These are phyloP conservation scores for Cryptomyrus ogoouensis DNA, from an alignment of 2,113 vertebrate genomes.

Conservation along the genomic window DNA sequence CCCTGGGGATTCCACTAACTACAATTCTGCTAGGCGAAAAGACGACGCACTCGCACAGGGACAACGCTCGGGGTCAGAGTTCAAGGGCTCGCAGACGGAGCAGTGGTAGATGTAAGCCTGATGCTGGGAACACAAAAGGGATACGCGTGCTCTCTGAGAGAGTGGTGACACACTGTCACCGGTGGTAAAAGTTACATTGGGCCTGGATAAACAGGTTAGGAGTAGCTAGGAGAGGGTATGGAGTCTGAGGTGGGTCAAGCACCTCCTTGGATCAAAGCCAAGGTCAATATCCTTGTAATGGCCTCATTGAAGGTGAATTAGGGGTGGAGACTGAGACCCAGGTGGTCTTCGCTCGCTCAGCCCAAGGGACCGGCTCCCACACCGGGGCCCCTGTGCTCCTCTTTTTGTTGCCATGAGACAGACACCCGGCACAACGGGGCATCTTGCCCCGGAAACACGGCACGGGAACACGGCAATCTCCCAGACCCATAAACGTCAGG, in stretches of 20 bases:
- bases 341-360: slow-evolving; percentile 61
- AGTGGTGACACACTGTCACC: not conserved
- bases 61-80: not conserved
- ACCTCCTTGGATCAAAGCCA: slow-evolving; percentile 70
- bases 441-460: not conserved
- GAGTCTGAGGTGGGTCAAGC: slow-evolving; percentile 63
- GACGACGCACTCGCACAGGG: not conserved
- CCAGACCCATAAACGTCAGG: not conserved
- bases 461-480: not conserved
- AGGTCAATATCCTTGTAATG: slow-evolving; percentile 64
- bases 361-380: slow-evolving; percentile 25
- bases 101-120: not conserved
- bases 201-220: not conserved
- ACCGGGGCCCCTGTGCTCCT: not conserved
- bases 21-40: not conserved
- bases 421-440: not conserved
- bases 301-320: slow-evolving; percentile 70
- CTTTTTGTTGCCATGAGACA: slow-evolving; percentile 22
- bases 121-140: slow-evolving; percentile 12
- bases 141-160: not conserved
- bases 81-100: not conserved
- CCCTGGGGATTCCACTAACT: not conserved
- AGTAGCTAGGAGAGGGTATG: slow-evolving; percentile 30
- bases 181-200: not conserved
- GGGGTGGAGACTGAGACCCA: slow-evolving; percentile 48